A percentile compares a stretch with the other conserved stretches of the same genome.
Conservation (phyloP, 2,888 invertebrate species). For the Chalcis sispes region DNA sequence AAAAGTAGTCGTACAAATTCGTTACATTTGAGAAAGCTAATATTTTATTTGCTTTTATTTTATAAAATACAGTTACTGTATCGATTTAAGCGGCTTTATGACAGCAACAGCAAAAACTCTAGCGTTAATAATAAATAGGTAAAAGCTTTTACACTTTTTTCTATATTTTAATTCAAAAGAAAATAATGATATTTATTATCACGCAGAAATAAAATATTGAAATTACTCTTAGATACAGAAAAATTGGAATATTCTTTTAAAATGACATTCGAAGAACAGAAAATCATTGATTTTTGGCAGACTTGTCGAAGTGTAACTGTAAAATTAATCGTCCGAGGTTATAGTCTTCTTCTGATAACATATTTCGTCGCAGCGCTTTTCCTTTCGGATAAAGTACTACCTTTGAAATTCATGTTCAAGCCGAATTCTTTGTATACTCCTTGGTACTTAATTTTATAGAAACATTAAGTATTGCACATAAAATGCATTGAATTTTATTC, state of each 20-base stretch:
- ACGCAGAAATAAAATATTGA: background rate
- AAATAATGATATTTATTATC: background rate
- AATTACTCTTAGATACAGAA: background rate
- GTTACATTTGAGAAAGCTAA: no score
- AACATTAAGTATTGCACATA: background rate
- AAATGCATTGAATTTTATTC: background rate
- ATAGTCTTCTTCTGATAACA: background rate
- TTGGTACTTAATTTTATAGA: constrained; percentile 10
- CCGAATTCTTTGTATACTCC: background rate
- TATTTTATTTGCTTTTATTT: background rate
- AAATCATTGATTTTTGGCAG: background rate
- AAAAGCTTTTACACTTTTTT: background rate
- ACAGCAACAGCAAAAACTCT: background rate
- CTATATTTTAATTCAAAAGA: background rate
- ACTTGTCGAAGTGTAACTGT: background rate
- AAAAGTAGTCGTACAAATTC: background rate
- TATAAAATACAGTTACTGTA: background rate
- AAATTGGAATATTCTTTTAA: background rate
- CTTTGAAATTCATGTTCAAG: background rate
- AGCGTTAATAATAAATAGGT: background rate
- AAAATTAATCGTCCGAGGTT: background rate
- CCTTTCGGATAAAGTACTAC: background rate
- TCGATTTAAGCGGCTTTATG: background rate
- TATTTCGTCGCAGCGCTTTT: background rate
- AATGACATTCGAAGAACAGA: background rate